Base-by-base conservation (phyloP, 2,113 vertebrate species). In the Ginglymostoma cirratum region DNA sequence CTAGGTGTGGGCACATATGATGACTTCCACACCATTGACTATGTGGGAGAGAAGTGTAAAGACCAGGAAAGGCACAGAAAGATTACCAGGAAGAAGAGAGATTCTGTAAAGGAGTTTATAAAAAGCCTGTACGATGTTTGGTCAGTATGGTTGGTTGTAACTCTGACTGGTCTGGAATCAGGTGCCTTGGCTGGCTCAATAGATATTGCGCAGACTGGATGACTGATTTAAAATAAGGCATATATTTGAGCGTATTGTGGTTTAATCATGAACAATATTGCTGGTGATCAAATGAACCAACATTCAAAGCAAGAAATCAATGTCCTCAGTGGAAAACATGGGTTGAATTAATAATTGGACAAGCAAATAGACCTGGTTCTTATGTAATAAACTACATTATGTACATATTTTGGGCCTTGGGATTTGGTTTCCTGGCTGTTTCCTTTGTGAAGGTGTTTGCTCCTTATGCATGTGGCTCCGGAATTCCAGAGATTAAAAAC, bases 311-410 rank as follows among this genome's bases (percentile, higher is more conserved):
- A 97, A 97, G 99, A 96, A 99, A 99, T 97, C 99, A 99, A 97
- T 99, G 99, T 97, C 99, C 99, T 0, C 98, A 99, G 97, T 99
- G 99, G 99, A 99, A 99, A 97, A 99, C 98, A n/a, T 99, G 99
- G 99, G 99, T 99, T 69, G 99, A 99, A 96, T 97, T 99, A 95
- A 99, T 99, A 97, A 98, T 99, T 96, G 99, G 99, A 72, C 99
- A 99, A 97, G 99, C 98, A 0, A 99, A 99, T 98, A 99, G 99
- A 52, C 99, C 99, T 0, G 99, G 99, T 95, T 99, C 99, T 5
- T 99, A 99, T 96, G 99, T 99, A 97, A 99, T 99, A 99, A 99
- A 99, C 97, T 99, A 99, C 96, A 99, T 99, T 97, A 99, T 99
- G 99, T 99, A 99, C 96, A 99, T 99, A 96, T 99, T 99, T 97